A percentile compares a stretch with the other conserved stretches of the same genome.
Conservation (phyloP, 35 echinoderm and acorn worm species). For the Holothuria glaberrima region DNA sequence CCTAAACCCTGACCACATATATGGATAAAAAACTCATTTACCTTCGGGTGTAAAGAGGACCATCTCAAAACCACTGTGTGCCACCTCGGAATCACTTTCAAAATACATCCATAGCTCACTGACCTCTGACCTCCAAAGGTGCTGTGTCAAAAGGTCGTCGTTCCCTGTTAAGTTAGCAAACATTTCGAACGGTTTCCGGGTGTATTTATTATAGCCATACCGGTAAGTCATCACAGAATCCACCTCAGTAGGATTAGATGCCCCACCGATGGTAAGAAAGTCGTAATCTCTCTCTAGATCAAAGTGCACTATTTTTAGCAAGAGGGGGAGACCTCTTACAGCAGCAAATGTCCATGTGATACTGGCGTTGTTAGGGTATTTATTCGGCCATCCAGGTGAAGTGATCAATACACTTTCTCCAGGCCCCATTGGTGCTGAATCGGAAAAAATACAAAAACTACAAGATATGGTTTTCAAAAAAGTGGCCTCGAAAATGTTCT, state of each 20-base stretch:
- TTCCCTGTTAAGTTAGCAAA: constrained; percentile 40
- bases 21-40: neutral
- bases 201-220: constrained; percentile 29
- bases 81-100: neutral
- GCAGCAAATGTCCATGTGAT: constrained; percentile 32
- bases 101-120: constrained; percentile 55
- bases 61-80: constrained; percentile 3
- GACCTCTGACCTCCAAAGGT: constrained; percentile 48
- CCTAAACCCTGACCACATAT: too few species aligned
- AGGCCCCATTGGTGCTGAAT: neutral
- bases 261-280: constrained; percentile 33
- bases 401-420: constrained; percentile 8
- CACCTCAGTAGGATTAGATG: neutral
- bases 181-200: constrained; percentile 17
- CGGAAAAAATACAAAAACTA: neutral
- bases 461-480: neutral
- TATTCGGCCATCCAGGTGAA: constrained; percentile 46
- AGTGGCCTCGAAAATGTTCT: neutral
- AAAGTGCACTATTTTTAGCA: constrained; percentile 2
- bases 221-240: constrained; percentile 1
- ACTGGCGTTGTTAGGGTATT: constrained; percentile 56
- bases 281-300: constrained; percentile 2
- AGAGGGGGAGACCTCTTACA: neutral
- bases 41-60: constrained; percentile 32
- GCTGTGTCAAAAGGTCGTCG: constrained; percentile 11